A percentile compares a stretch with the other conserved stretches of the same genome.
phyloP scores from a whole-genome alignment of 1,140 invertebrate genomes.

The Mizuhopecten yessoensis region DNA sequence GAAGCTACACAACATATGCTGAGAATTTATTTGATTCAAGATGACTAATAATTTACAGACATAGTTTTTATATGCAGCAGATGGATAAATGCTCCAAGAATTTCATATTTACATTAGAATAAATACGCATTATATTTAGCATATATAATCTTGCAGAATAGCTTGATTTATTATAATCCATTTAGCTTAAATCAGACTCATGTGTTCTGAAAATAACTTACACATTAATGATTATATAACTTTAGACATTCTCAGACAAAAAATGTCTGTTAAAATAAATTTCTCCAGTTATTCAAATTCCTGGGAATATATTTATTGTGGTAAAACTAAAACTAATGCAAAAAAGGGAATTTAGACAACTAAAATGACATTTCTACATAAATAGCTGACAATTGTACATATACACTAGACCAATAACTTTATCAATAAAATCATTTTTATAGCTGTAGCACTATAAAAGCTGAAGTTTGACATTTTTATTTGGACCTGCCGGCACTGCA shows the following conservation, averaged over 20 bases:
- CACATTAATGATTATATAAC: constrained; percentile 4
- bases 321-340: background rate
- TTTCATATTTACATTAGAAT: constrained; percentile 24
- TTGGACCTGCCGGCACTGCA: background rate
- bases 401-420: background rate
- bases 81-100: background rate
- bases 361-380: background rate
- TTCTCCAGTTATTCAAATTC: background rate
- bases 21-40: background rate
- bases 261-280: background rate
- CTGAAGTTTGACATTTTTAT: background rate
- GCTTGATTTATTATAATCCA: background rate
- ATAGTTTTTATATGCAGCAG: background rate
- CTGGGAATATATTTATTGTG: constrained; percentile 15
- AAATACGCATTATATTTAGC: background rate
- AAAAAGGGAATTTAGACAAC: background rate
- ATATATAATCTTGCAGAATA: background rate
- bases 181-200: background rate
- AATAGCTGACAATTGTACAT: background rate
- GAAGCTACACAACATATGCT: background rate
- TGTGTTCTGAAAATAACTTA: background rate
- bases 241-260: background rate
- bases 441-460: background rate
- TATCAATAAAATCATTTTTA: background rate
- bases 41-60: background rate